Conservation (phyloP, 2,888 invertebrate genomes). For the Eristalis pertinax region DNA sequence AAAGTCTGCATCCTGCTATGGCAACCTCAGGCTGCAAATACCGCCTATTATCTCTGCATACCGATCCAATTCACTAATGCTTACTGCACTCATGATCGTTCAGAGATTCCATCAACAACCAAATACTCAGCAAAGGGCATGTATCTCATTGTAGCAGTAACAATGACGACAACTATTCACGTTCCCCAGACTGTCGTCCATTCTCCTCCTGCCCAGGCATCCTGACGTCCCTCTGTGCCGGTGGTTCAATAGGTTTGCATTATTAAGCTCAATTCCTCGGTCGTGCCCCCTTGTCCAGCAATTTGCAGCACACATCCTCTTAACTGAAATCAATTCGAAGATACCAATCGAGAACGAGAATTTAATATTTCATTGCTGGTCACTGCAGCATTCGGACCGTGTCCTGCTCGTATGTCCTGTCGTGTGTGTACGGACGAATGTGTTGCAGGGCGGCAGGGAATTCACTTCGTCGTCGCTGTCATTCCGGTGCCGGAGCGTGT, state of each 20-base stretch:
- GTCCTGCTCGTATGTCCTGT: background rate
- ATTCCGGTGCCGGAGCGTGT: slow-evolving; percentile 12
- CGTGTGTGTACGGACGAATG: background rate
- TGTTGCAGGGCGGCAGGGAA: background rate
- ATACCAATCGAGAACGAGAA: slow-evolving; percentile 22
- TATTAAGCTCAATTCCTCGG: slow-evolving; percentile 44
- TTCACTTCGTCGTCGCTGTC: background rate
- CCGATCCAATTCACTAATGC: background rate
- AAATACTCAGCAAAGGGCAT: background rate
- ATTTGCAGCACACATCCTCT: background rate
- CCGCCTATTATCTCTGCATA: slow-evolving; percentile 51
- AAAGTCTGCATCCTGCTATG: no score
- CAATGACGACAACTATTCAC: slow-evolving; percentile 39
- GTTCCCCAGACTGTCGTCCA: slow-evolving; percentile 46
- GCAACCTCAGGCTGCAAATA: slow-evolving; percentile 26
- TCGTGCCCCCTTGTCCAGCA: background rate
- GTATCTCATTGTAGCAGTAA: slow-evolving; percentile 24
- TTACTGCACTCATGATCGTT: slow-evolving; percentile 29
- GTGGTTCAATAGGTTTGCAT: slow-evolving; percentile 47
- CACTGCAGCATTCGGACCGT: background rate
- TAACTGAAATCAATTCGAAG: slow-evolving; percentile 35
- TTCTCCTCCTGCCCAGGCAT: slow-evolving; percentile 33
- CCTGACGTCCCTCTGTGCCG: slow-evolving; percentile 20
- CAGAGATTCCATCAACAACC: slow-evolving; percentile 18
- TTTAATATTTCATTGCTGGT: slow-evolving; percentile 40